A percentile compares a stretch with the other conserved stretches of the same genome.
phyloP scores from a whole-genome alignment of 1,140 invertebrate genomes.

The Meloidogyne floridensis region DNA sequence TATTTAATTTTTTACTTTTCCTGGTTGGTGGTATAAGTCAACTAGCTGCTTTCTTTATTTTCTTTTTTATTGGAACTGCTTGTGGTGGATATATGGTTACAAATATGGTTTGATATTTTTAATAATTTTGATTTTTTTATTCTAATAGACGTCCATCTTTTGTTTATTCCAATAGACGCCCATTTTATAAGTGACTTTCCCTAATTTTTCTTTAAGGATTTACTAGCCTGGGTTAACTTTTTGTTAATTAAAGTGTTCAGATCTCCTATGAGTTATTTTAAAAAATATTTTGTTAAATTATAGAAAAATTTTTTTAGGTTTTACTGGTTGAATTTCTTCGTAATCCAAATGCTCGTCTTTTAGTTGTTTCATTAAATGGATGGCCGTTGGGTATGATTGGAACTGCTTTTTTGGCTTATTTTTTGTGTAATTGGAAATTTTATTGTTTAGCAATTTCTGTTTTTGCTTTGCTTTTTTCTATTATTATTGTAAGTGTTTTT shows the following conservation, averaged over 20 bases:
- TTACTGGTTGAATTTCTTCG: slow-evolving; percentile 57
- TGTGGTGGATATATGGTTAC: slow-evolving; percentile 55
- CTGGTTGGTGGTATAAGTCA: slow-evolving; percentile 18
- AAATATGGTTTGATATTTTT: slow-evolving; percentile 50
- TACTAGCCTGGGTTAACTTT: neutral
- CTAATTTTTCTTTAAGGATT: too few relatives aligned
- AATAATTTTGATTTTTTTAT: neutral
- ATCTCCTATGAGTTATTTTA: too few relatives aligned
- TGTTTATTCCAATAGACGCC: too few relatives aligned
- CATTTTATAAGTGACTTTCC: too few relatives aligned
- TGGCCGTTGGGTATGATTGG: slow-evolving; percentile 63
- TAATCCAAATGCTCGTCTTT: slow-evolving; percentile 44
- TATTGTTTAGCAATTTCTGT: slow-evolving; percentile 44
- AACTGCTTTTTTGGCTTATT: slow-evolving; percentile 48
- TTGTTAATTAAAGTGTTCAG: neutral
- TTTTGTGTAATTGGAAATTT: slow-evolving; percentile 45
- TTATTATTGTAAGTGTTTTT: slow-evolving; percentile 38
- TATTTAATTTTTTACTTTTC: slow-evolving; percentile 44
- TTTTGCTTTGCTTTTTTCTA: slow-evolving; percentile 31
- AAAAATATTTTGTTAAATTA: too few relatives aligned
- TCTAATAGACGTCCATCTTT: too few relatives aligned
- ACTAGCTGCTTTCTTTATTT: slow-evolving; percentile 35
- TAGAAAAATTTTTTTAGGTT: neutral
- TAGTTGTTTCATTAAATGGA: slow-evolving; percentile 62
- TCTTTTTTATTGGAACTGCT: slow-evolving; percentile 47